Percentiles rank a stretch among this genome's conserved stretches.
These are phyloP conservation scores for Osmoderma eremita DNA, from an alignment of 2,888 invertebrate species.

Conservation along the genomic window DNA sequence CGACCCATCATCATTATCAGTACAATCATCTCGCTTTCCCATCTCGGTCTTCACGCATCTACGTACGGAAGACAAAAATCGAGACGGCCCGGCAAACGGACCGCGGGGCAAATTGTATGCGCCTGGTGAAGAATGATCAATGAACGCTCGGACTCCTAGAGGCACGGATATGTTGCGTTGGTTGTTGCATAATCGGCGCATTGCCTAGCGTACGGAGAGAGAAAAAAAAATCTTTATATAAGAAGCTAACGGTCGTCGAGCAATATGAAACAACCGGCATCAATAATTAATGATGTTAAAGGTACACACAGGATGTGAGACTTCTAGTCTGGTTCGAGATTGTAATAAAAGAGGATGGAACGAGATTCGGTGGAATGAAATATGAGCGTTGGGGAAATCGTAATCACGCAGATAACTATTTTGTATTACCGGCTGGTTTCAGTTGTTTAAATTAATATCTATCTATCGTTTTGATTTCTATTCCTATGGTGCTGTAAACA, in stretches of 20 bases:
- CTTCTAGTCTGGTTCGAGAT: neutral
- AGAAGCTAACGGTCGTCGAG: conserved; percentile 19
- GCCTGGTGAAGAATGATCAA: conserved; percentile 8
- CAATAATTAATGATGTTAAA: conserved; percentile 31
- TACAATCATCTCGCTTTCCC: conserved; percentile 7
- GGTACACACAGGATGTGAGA: conserved; percentile 27
- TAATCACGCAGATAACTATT: conserved; percentile 27
- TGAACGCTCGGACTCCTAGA: conserved; percentile 3
- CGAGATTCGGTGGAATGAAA: conserved; percentile 4
- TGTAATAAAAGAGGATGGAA: neutral
- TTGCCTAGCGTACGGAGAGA: too few relatives aligned
- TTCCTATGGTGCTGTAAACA: too few relatives aligned
- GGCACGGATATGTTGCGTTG: conserved; percentile 13
- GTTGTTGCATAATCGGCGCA: conserved; percentile 10
- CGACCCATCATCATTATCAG: too few relatives aligned
- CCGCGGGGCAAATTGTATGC: conserved; percentile 18
- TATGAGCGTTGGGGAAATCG: conserved; percentile 18
- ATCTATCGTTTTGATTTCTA: too few relatives aligned
- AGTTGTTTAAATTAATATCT: neutral
- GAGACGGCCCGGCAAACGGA: neutral
- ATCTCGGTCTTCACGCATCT: neutral
- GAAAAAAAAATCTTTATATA: conserved; percentile 9
- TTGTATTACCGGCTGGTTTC: conserved; percentile 1
- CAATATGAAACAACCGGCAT: conserved; percentile 19
- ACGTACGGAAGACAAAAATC: conserved; percentile 4